These are phyloP conservation scores for Hypanus sabinus DNA, from an alignment of 2,113 vertebrate genomes.

Conservation along the genomic window DNA sequence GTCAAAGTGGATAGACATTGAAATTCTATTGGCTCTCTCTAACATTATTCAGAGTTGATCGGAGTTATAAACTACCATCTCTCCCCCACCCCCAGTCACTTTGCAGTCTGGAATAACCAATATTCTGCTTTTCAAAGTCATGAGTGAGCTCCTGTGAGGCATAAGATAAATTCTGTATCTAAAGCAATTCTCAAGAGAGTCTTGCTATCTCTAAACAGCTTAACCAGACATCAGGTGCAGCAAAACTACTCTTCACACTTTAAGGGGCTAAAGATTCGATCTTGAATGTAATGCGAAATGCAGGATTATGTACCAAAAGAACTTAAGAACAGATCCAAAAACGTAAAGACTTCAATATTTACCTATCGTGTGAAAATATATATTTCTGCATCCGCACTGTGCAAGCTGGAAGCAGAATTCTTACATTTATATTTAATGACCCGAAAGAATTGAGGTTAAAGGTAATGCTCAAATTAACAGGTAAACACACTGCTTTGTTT, in stretches of 20 bases:
- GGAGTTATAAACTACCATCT: too few relatives aligned
- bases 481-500: background rate
- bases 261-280: background rate
- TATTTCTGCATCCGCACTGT: background rate
- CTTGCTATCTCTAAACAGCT: background rate
- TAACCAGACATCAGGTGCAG: background rate
- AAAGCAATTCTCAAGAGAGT: background rate
- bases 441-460: background rate
- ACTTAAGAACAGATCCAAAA: background rate
- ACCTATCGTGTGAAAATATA: background rate
- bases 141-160: background rate
- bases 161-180: background rate
- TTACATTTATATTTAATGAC: background rate
- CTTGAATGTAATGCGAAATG: background rate
- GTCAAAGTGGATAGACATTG: background rate
- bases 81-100: background rate
- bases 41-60: background rate
- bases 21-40: background rate
- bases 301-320: background rate
- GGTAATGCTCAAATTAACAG: background rate
- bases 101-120: background rate
- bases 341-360: background rate
- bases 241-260: background rate
- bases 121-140: background rate
- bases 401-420: background rate